phyloP scores from a whole-genome alignment of 2,888 invertebrate genomes.

The Dinocampus coccinellae region DNA sequence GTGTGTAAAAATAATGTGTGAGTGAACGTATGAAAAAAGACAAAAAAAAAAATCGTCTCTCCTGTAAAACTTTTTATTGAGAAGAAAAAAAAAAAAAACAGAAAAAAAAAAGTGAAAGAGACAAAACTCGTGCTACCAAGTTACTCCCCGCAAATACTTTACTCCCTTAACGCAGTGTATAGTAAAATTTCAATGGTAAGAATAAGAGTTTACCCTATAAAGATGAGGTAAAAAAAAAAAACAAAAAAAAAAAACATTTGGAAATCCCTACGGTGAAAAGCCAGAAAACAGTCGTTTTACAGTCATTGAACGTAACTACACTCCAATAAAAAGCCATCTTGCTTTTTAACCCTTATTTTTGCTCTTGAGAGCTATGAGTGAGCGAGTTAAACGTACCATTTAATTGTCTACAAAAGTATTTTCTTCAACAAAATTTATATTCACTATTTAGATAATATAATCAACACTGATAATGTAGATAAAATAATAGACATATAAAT shows the following conservation, averaged over 20 bases:
- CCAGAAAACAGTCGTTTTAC: constrained; percentile 60
- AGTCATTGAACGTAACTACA: constrained; percentile 67
- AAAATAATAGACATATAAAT: no score
- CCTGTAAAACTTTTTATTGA: constrained; percentile 28
- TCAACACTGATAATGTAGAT: not conserved
- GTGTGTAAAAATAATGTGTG: constrained; percentile 4
- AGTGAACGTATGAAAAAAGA: not conserved
- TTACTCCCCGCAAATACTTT: constrained; percentile 17
- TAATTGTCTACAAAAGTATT: constrained; percentile 48
- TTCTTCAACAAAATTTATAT: not conserved
- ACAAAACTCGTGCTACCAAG: constrained; percentile 12
- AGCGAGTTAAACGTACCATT: constrained; percentile 56
- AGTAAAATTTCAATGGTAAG: not conserved
- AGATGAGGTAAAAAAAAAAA: no score
- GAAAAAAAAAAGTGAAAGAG: constrained; percentile 3
- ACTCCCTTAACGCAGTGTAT: not conserved
- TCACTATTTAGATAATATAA: not conserved
- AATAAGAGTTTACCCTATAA: constrained; percentile 19
- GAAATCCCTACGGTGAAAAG: constrained; percentile 24
- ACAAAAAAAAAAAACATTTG: constrained; percentile 27
- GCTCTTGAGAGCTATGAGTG: constrained; percentile 2
- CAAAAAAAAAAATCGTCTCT: constrained; percentile 9
- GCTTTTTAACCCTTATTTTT: constrained; percentile 64
- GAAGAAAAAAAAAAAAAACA: no score
- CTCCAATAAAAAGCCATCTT: constrained; percentile 68